Evolutionary conservation across 1,140 invertebrate genomes (phyloP).

Genomic region (Kradibia gibbosae): DNA sequence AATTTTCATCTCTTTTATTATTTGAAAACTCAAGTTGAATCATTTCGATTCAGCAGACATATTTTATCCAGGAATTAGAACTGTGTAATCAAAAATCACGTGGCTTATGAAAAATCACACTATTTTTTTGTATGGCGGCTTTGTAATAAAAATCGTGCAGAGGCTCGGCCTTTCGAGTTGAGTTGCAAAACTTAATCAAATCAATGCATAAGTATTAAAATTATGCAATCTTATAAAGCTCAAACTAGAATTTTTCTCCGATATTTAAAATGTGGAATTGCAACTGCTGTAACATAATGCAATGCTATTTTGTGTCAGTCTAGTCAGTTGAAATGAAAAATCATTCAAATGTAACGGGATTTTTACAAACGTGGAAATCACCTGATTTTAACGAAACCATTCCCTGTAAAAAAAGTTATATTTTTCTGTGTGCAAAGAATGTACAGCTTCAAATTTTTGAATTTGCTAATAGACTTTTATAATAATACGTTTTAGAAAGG

Average conservation of each 20-base stretch:
- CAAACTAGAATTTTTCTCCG: neutral
- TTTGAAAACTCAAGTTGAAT: no score
- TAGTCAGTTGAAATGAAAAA: constrained; percentile 42
- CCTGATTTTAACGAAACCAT: neutral
- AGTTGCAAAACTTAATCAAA: neutral
- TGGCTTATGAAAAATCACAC: constrained; percentile 2
- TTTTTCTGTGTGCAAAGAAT: neutral
- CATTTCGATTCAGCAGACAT: constrained; percentile 9
- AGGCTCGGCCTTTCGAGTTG: neutral
- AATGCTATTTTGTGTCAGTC: constrained; percentile 32
- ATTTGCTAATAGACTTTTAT: neutral
- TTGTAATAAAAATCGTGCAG: constrained; percentile 33
- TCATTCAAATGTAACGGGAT: constrained; percentile 9
- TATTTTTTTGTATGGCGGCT: neutral
- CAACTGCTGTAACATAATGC: constrained; percentile 41
- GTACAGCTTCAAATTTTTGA: constrained; percentile 17
- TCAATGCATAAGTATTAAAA: neutral
- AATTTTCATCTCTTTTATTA: no score
- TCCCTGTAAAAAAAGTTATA: constrained; percentile 13
- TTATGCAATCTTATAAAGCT: constrained; percentile 3
- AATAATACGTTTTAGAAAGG: neutral
- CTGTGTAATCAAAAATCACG: constrained; percentile 35
- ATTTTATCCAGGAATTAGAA: constrained; percentile 18
- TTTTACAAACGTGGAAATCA: neutral
- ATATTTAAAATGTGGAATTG: neutral